Conservation (phyloP, 1,140 invertebrate genomes). For the Chymomyza costata region DNA sequence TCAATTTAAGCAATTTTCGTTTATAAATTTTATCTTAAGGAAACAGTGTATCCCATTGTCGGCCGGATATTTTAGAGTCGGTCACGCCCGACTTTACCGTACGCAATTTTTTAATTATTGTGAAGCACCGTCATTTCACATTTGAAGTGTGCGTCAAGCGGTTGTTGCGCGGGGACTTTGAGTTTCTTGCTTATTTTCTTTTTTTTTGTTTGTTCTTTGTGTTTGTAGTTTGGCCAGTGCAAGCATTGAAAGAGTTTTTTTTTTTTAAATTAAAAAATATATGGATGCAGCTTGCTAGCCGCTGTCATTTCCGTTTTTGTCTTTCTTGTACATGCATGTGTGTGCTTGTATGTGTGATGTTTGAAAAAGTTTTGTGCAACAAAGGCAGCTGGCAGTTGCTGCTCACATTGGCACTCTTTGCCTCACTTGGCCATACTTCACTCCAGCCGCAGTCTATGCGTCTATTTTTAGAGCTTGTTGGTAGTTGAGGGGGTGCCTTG, state of each 20-base stretch:
- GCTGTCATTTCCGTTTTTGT: conserved; percentile 42
- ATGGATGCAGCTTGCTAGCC: conserved; percentile 29
- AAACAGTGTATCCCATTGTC: too few species aligned
- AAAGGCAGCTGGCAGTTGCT: conserved; percentile 18
- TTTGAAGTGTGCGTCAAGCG: conserved; percentile 40
- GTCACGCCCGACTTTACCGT: too few species aligned
- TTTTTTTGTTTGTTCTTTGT: too few species aligned
- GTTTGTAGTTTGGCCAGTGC: too few species aligned
- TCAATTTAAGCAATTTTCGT: too few species aligned
- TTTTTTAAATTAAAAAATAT: too few species aligned
- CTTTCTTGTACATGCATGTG: not conserved
- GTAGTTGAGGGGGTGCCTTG: conserved; percentile 22
- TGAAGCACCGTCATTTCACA: conserved; percentile 43
- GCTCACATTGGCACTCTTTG: not conserved
- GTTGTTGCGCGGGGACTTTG: too few species aligned
- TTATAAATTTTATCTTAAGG: too few species aligned
- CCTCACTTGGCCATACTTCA: conserved; percentile 9
- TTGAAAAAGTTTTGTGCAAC: too few species aligned
- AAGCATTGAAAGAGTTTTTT: too few species aligned
- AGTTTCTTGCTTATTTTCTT: too few species aligned
- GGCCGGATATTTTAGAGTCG: too few species aligned
- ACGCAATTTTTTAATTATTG: conserved; percentile 56
- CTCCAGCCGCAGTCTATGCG: conserved; percentile 15
- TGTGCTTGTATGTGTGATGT: conserved; percentile 18
- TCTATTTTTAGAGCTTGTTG: conserved; percentile 40